Evolutionary conservation across 2,888 invertebrate genomes (phyloP), one percentile per base, ranked within the genome.

Genomic region (Candidula unifasciata): DNA sequence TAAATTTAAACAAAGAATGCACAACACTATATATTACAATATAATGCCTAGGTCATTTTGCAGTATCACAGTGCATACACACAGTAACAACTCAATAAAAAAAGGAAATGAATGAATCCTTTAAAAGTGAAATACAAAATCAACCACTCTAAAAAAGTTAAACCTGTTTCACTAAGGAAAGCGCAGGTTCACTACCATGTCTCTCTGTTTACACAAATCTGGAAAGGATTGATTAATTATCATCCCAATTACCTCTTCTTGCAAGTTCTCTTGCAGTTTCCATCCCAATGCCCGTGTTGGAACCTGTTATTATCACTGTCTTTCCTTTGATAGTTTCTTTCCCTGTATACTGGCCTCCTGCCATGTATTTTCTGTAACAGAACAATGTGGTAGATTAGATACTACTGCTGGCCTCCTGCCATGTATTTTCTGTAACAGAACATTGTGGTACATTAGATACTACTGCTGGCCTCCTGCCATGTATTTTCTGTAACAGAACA

Each of bases 241-340:
- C 54, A 83, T 80, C 71, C 68, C 35, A 37, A n/a, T 82, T 84
- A 92, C 93, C 93, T 90, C 91, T 90, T 24, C 87, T 89, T 13
- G 93, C 92, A 21, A 93, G 86, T 52, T 92, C 91, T 60, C 83
- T 87, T 3, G 92, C 91, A 24, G 91, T 91, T 78, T 89, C 91
- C 54, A 91, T 90, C 8, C 93, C 93, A 69, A 93, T 90, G 16
- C 93, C 93, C 52, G 91, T 89, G 84, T 92, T 93, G 54, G 92
- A 92, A 16, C 93, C 93, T 16, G 93, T 93, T 8, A 93, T 86
- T 35, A 93, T 90, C 8, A 91, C 90, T 27, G 92, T 93, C 85
- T 90, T 91, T 2, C 92, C 93, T 78, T 87, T 82, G 52, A 92
- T 88, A 77, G 89, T 87, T 54, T 91, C 91, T 74, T 90, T 88